phyloP scores from a whole-genome alignment of 2,113 vertebrate genomes.

The Blennius ocellaris region DNA sequence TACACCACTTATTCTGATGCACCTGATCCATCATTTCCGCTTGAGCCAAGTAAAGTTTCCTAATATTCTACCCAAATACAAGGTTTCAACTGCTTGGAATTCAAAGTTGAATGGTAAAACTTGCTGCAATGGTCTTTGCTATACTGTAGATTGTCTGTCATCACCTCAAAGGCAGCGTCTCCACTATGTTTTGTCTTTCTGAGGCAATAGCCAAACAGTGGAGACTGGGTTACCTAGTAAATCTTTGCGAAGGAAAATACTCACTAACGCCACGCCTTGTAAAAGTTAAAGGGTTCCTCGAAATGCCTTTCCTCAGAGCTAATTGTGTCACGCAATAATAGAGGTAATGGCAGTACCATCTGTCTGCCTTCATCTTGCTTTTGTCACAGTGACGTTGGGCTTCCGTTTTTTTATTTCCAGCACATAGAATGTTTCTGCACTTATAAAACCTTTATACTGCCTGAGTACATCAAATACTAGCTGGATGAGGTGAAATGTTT shows the following conservation, averaged over 20 bases:
- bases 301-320: slow-evolving; percentile 64
- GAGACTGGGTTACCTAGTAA: slow-evolving; percentile 41
- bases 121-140: background rate
- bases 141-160: slow-evolving; percentile 9
- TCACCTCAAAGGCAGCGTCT: slow-evolving; percentile 25
- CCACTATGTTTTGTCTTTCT: slow-evolving; percentile 34
- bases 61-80: background rate
- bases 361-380: slow-evolving; percentile 57
- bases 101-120: background rate
- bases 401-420: slow-evolving; percentile 59
- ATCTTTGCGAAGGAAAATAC: slow-evolving; percentile 50
- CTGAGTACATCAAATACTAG: slow-evolving; percentile 44
- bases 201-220: slow-evolving; percentile 37
- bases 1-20: slow-evolving; percentile 93
- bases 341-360: slow-evolving; percentile 66
- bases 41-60: slow-evolving; percentile 68
- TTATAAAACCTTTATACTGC: slow-evolving; percentile 69
- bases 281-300: slow-evolving; percentile 63
- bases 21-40: slow-evolving; percentile 75
- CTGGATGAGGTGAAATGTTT: slow-evolving; percentile 59
- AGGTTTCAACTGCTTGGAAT: too few relatives aligned
- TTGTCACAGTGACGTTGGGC: slow-evolving; percentile 44
- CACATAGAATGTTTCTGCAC: slow-evolving; percentile 61
- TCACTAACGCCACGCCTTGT: slow-evolving; percentile 20
- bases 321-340: slow-evolving; percentile 62